A percentile compares a stretch with the other conserved stretches of the same genome.
phyloP scores from a whole-genome alignment of 2,113 vertebrate species.

The Erythrocercus mccallii region DNA sequence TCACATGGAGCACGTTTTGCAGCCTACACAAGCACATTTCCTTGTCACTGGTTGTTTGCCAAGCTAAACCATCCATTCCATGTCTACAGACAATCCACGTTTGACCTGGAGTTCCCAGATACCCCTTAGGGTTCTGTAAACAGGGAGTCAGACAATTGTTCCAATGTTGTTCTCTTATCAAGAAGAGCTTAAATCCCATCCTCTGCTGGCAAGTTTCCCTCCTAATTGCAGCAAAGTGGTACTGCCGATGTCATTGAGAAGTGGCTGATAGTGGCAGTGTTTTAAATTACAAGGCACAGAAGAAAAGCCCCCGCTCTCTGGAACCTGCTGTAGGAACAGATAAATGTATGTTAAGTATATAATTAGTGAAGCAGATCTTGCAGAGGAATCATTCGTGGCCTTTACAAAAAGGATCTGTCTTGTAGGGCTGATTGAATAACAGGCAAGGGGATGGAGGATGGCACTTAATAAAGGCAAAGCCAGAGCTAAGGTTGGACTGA shows the following conservation, averaged over 20 bases:
- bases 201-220: background rate
- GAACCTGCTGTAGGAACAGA: background rate
- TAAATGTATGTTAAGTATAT: background rate
- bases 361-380: background rate
- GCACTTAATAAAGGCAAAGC: background rate
- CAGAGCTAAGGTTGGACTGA: background rate
- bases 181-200: background rate
- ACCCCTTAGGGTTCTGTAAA: background rate
- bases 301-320: conserved; percentile 15
- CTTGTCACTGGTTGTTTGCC: background rate
- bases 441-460: background rate
- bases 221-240: background rate
- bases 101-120: background rate
- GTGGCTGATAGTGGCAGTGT: background rate
- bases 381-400: background rate
- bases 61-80: background rate
- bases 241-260: background rate
- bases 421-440: background rate
- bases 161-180: background rate
- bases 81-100: background rate
- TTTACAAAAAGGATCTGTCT: background rate
- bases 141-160: background rate
- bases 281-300: background rate
- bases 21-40: background rate
- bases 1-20: background rate